phyloP scores from a whole-genome alignment of 2,113 vertebrate genomes.

The Parus major region DNA sequence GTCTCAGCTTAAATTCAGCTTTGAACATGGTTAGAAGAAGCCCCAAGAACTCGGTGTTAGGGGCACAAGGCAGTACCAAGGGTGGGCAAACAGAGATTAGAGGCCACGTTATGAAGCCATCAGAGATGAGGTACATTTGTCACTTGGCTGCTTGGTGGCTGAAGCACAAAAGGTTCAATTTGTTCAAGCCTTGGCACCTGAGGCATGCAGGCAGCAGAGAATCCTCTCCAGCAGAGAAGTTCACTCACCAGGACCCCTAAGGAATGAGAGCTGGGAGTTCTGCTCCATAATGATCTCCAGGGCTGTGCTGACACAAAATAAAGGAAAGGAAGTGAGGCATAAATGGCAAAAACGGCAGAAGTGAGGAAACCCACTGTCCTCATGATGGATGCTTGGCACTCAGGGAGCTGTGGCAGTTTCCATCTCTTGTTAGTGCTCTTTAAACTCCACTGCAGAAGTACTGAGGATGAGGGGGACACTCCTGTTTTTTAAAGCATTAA shows the following conservation, averaged over 20 bases:
- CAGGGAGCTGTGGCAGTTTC: not conserved
- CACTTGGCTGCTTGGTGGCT: not conserved
- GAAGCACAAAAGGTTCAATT: not conserved
- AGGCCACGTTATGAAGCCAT: fast-evolving
- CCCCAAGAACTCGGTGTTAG: fast-evolving
- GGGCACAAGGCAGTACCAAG: fast-evolving
- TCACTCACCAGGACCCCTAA: not conserved
- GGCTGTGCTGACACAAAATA: not conserved
- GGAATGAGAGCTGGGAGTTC: fast-evolving
- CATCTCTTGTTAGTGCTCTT: not conserved
- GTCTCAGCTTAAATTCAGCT: not conserved
- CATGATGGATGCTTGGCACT: fast-evolving
- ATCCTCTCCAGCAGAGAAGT: not conserved
- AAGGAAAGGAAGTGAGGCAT: fast-evolving
- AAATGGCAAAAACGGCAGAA: not conserved
- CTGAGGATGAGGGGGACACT: not conserved
- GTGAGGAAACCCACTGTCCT: not conserved
- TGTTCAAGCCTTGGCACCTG: not conserved
- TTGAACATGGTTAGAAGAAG: not conserved
- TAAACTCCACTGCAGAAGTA: not conserved
- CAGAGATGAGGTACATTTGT: not conserved
- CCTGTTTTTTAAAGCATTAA: not conserved
- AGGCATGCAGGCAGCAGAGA: not conserved
- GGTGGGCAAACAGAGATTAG: not conserved
- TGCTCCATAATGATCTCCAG: not conserved